These are phyloP conservation scores for Drosophila teissieri DNA, from an alignment of 1,140 invertebrate genomes.

Conservation along the genomic window DNA sequence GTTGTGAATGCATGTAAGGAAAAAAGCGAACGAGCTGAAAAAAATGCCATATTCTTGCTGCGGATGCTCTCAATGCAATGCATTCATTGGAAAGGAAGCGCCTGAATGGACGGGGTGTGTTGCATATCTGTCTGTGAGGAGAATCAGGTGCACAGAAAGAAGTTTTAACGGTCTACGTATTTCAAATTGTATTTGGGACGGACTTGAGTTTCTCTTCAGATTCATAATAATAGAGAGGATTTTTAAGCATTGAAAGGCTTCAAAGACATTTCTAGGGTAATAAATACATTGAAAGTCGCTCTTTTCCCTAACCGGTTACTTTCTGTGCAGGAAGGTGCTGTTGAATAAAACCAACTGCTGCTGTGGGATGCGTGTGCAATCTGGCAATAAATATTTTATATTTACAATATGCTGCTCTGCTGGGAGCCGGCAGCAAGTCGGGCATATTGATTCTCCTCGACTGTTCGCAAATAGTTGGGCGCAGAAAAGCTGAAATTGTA, in stretches of 20 bases:
- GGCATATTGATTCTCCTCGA: constrained; percentile 38
- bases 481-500: constrained; percentile 11
- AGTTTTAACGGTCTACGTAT: neutral
- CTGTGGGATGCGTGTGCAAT: constrained; percentile 64
- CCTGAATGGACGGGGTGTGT: constrained; percentile 48
- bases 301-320: neutral
- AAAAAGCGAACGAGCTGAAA: neutral
- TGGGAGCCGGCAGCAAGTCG: constrained; percentile 11
- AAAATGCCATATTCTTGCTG: constrained; percentile 36
- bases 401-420: constrained; percentile 57
- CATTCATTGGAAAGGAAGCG: constrained; percentile 69
- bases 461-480: constrained; percentile 15
- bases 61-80: constrained; percentile 61
- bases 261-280: no score
- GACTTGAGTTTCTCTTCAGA: neutral
- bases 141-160: neutral
- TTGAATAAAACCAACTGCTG: constrained; percentile 22
- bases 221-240: neutral
- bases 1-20: constrained; percentile 32
- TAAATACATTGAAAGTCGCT: no score
- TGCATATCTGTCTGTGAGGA: constrained; percentile 38
- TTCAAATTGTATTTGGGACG: neutral
- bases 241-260: neutral
- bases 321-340: constrained; percentile 7
- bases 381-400: constrained; percentile 78